Base-by-base conservation (phyloP, 2,888 invertebrate genomes). In the Oligia strigilis region DNA sequence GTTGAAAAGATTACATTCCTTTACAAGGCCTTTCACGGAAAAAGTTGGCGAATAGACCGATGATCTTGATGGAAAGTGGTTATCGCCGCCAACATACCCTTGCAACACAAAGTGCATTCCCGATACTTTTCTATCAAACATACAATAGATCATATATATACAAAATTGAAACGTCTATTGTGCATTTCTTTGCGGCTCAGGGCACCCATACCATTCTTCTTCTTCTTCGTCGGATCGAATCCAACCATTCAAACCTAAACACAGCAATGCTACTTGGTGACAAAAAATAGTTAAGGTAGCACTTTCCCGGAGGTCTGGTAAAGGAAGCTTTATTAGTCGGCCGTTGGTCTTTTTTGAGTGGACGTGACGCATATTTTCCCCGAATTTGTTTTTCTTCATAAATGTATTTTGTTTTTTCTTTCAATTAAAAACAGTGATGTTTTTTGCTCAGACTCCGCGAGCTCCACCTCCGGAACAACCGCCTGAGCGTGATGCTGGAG, bases 381-480 rank as follows among this genome's bases (percentile, higher is more conserved):
- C 55, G 14, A 55, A 19, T 19, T 55, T 19, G 3, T 19, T 55
- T 55, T 49, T 55, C 29, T 55, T 19, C 52, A 19, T 17, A 52
- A 1, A 19, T 52, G 2, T 52, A 6, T 52, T 6, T 52, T 52
- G 29, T 52, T 23, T 23, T 58, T 23, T 23, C 23, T 23, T 58
- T 23, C n/a, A 40, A 72, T 23, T 72, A 13, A 62, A 72, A 62
- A 60, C 4, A n/a, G 6, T 19, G 3, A 13, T 6, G 5, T 72
- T 17, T 64, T 64, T 52, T 23, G 43, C 55, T 13, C 87, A 97
- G 97, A 86, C 91, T 96, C 46, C 92, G 93, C 23, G 96, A 96
- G 82, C 84, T 97, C 0, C 93, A 95, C 84, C 93, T 91, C 0
- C 92, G 96, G 9, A 97, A 97, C 88, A 97, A 97, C 87, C 90